Evolutionary conservation across 2,113 vertebrate species (phyloP), one percentile per base, ranked within the genome.

Genomic region (Pandion haliaetus): DNA sequence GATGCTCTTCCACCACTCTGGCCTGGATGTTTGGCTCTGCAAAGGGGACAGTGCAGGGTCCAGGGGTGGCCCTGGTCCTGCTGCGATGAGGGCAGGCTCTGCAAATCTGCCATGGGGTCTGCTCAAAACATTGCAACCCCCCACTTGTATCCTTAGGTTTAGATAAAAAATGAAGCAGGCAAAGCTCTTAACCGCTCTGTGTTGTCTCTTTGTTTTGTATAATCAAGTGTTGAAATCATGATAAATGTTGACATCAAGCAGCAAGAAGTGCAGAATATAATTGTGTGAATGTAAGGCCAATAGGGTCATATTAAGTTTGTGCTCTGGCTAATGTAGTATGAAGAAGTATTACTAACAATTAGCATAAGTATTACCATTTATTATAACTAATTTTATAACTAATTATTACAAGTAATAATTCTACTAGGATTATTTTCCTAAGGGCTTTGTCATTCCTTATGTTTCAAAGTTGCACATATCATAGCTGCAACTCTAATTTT

Each of bases 381-480:
- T 97, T 97, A 91, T 93, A 96, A 91, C 78, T 96, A 88, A 88
- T 94, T 90, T 96, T 95, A 72, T 94, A 96, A 90, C 93, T 94
- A 93, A 90, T 95, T 83, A 94, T 95, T 90, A 31, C 62, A 86
- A 93, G 87, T 83, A 77, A 94, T 95, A 94, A 96, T 96, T 93
- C 92, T 94, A 66, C 78, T 88, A 97, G 93, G 82, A 95, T 91
- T 97, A 89, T 96, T 97, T 97, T 95, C 96, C 94, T 97, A 87
- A 79, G 95, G 97, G 96, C 91, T 87, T 97, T 97, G 81, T 88
- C 82, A 71, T 93, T 90, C 79, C 91, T 93, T 87, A 66, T 85
- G 62, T 90, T 97, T 92, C 93, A 92, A 97, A 97, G 90, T 89
- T 95, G 93, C 94, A 80, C 83, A 23, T 49, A 62, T 92, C 11